A percentile compares a stretch with the other conserved stretches of the same genome.
Evolutionary conservation across 2,797 vertebrate species (phyloP).

Genomic region (Rhinatrema bivittatum): DNA sequence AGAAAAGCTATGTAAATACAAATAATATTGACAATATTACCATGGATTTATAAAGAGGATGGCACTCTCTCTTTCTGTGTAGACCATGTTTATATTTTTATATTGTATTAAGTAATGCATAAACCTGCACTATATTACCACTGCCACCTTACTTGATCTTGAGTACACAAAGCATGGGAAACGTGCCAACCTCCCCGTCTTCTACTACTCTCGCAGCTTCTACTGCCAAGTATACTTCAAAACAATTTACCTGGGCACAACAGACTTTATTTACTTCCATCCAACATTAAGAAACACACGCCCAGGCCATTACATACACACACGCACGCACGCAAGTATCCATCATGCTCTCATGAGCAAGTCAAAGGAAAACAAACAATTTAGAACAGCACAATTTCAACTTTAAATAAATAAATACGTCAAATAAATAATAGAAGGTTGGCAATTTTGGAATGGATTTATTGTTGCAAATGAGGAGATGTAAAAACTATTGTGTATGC

Average conservation of each 20-base stretch:
- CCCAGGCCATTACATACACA: conserved; percentile 9
- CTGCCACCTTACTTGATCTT: conserved; percentile 14
- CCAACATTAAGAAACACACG: not conserved
- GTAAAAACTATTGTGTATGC: too few relatives aligned
- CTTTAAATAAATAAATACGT: too few relatives aligned
- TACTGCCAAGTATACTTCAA: conserved; percentile 14
- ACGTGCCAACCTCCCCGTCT: not conserved
- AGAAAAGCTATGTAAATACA: too few relatives aligned
- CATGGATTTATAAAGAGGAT: too few relatives aligned
- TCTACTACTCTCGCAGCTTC: conserved; percentile 21
- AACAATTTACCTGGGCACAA: conserved; percentile 12
- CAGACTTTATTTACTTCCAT: conserved; percentile 14
- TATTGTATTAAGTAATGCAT: not conserved
- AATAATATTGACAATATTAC: too few relatives aligned
- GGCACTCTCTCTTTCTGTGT: not conserved
- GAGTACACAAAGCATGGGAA: conserved; percentile 1
- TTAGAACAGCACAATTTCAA: too few relatives aligned
- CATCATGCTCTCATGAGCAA: conserved; percentile 6
- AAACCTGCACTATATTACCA: too few relatives aligned
- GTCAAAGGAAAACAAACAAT: conserved; percentile 14
- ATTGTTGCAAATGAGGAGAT: too few relatives aligned
- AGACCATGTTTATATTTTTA: not conserved
- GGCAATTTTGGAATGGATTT: too few relatives aligned
- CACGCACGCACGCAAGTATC: conserved; percentile 1
- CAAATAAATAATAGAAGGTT: too few relatives aligned